Conservation (phyloP, 1,140 invertebrate genomes). For the Eriocheir sinensis region DNA sequence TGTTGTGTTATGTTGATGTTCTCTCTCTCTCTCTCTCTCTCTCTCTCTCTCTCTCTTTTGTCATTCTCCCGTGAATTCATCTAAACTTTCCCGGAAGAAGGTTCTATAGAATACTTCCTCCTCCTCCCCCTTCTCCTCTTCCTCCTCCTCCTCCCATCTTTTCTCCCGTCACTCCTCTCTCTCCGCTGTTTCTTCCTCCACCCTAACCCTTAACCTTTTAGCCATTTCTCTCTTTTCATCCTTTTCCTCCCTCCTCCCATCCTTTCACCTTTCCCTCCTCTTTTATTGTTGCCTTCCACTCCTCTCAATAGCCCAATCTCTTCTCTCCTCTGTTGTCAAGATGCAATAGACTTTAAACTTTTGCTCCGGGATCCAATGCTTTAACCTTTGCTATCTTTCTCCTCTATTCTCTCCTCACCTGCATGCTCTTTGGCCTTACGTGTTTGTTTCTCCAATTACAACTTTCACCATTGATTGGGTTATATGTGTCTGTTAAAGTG, state of each 20-base stretch:
- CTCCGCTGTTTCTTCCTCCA: background rate
- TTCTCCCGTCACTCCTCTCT: background rate
- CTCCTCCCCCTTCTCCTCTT: too few relatives aligned
- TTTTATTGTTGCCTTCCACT: background rate
- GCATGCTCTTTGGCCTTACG: too few relatives aligned
- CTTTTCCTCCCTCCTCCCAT: background rate
- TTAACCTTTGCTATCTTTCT: too few relatives aligned
- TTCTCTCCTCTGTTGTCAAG: too few relatives aligned
- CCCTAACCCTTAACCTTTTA: background rate
- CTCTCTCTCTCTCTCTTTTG: background rate
- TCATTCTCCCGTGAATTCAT: background rate
- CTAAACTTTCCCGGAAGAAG: too few relatives aligned
- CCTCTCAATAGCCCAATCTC: background rate
- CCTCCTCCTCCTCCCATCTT: background rate
- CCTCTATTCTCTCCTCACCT: too few relatives aligned
- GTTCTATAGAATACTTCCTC: background rate
- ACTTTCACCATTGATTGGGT: too few relatives aligned
- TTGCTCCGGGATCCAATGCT: too few relatives aligned
- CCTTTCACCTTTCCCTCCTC: background rate
- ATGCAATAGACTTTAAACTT: too few relatives aligned
- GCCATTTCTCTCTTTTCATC: background rate
- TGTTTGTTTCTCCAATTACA: too few relatives aligned
- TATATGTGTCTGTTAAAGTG: too few relatives aligned
- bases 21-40: background rate
- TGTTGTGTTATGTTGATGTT: too few relatives aligned